Base-by-base conservation (phyloP, 2,888 invertebrate genomes). In the Ophioninae sp. region DNA sequence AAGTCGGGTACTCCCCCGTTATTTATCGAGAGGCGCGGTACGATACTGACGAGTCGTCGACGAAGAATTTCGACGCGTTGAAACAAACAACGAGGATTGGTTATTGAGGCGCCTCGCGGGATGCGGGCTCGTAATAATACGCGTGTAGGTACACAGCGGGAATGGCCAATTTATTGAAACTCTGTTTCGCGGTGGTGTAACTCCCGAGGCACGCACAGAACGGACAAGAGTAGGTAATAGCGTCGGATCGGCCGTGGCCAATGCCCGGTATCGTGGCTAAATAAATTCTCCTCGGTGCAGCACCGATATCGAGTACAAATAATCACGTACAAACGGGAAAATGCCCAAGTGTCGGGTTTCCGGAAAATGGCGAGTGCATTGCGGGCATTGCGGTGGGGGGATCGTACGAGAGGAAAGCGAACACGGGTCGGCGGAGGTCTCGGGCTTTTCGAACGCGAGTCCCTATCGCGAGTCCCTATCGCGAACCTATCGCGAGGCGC, bases 151-250 rank as follows among this genome's bases (percentile, higher is more conserved):
- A n/a, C 17, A 64, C 44, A 30, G 78, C 61, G 58, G 72, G 58
- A 79, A 61, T 63, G 81, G 67, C 23, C 72, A 76, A 80, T 81
- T 76, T 79, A 79, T 84, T 68, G 79, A 72, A 75, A 72, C 41
- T 73, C 72, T 58, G 76, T 79, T 72, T 69, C 30, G 64, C 51
- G 80, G 83, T 65, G n/a, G 13, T 65, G 69, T 69, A 75, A 81
- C 69, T 81, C 72, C 58, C 39, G 41, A 56, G 44, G 75, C 72
- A 79, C 76, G 72, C 79, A 81, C 44, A 22, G 51, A 76, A 72
- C 58, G 51, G 67, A 72, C 80, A 41, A 39, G 72, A 39, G 64
- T 63, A 64, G n/a, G n/a, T n/a, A n/a, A 72, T 67, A 72, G 61
- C 41, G 67, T 13, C n/a, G 64, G 22, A 59, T 20, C 37, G 22